Conservation (phyloP, 2,888 invertebrate genomes). For the Epicampocera succincta region DNA sequence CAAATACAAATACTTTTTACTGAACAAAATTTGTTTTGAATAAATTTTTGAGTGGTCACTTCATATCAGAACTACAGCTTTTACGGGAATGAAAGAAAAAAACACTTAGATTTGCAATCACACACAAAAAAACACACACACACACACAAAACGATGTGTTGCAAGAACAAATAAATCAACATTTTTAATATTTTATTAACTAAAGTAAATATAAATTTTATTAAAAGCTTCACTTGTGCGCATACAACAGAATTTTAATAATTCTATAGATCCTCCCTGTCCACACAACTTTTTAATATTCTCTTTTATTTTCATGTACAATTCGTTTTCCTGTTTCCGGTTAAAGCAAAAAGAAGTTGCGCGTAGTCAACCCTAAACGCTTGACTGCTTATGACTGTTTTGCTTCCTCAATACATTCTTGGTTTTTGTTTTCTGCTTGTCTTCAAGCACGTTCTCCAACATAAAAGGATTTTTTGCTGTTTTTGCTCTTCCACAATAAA, state of each 20-base stretch:
- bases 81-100: background rate
- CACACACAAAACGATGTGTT: background rate
- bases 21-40: slow-evolving; percentile 63
- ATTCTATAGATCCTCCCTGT: slow-evolving; percentile 18
- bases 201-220: slow-evolving; percentile 65
- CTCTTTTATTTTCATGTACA: slow-evolving; percentile 53
- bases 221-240: slow-evolving; percentile 45
- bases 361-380: slow-evolving; percentile 49
- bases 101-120: background rate
- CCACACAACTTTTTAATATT: slow-evolving; percentile 34
- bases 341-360: background rate
- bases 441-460: slow-evolving; percentile 8
- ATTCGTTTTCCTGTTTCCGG: slow-evolving; percentile 61
- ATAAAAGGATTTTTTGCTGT: slow-evolving; percentile 27
- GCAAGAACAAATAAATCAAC: slow-evolving; percentile 28
- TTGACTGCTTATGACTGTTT: slow-evolving; percentile 57
- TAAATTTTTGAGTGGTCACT: slow-evolving; percentile 68
- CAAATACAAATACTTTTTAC: slow-evolving; percentile 51
- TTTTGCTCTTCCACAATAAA: slow-evolving; percentile 59
- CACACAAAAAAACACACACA: background rate
- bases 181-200: slow-evolving; percentile 66
- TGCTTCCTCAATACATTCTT: background rate
- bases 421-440: background rate
- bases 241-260: slow-evolving; percentile 46
- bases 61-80: slow-evolving; percentile 42